Evolutionary conservation across 1,140 invertebrate species (phyloP).

Genomic region (Megalonaias nervosa): DNA sequence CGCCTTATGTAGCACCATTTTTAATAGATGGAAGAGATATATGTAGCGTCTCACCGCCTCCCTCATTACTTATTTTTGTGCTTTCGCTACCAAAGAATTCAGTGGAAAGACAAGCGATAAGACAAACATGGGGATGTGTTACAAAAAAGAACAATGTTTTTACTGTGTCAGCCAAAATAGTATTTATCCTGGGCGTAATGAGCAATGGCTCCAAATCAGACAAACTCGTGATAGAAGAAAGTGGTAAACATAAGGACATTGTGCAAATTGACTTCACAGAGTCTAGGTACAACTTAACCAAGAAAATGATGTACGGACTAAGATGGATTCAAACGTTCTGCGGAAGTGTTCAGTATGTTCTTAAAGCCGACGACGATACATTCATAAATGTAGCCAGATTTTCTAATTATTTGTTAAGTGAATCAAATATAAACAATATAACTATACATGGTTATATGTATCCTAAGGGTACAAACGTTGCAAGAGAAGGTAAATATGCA

Average conservation of each 20-base stretch:
- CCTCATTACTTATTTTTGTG: too few relatives aligned
- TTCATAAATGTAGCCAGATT: slow-evolving; percentile 1
- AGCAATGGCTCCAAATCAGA: background rate
- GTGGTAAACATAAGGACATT: background rate
- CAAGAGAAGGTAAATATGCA: background rate
- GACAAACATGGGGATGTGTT: too few relatives aligned
- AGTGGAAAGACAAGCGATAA: too few relatives aligned
- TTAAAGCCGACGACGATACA: slow-evolving; percentile 3
- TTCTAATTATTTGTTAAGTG: background rate
- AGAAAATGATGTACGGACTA: slow-evolving; percentile 9
- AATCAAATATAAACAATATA: background rate
- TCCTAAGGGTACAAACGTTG: background rate
- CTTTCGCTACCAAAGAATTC: too few relatives aligned
- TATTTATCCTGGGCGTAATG: slow-evolving; percentile 1
- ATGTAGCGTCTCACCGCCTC: too few relatives aligned
- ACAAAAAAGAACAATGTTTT: too few relatives aligned
- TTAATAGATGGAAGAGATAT: too few relatives aligned
- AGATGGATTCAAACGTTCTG: background rate
- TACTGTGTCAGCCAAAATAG: too few relatives aligned
- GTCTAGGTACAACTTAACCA: background rate
- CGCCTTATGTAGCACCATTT: too few relatives aligned
- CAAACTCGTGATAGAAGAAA: background rate
- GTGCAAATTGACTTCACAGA: slow-evolving; percentile 6
- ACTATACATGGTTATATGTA: background rate
- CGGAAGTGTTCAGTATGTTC: background rate